Conservation (phyloP, 2,797 vertebrate species). For the Enteromius thamalakanensis region DNA sequence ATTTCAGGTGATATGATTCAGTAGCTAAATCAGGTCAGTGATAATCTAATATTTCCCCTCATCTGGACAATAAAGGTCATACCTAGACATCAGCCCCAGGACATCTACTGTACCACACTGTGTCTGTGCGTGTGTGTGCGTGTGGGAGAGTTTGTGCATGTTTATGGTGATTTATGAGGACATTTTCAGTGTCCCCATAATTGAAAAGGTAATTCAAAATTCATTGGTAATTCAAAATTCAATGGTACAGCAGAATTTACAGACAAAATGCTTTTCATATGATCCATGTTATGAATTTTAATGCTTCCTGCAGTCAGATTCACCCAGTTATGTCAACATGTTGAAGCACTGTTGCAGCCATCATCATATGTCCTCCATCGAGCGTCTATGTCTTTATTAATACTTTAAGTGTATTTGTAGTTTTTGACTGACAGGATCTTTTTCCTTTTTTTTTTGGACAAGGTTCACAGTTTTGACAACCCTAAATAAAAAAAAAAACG, state of each 20-base stretch:
- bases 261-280: background rate
- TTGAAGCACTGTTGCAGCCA: background rate
- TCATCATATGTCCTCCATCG: background rate
- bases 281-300: conserved; percentile 10
- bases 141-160: too few species aligned
- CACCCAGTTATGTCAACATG: conserved; percentile 20
- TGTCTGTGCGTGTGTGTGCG: background rate
- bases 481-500: background rate
- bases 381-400: background rate
- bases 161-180: too few species aligned
- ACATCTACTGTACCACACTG: conserved; percentile 22
- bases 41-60: conserved; percentile 45
- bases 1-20: conserved; percentile 46
- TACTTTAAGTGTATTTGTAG: background rate
- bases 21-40: conserved; percentile 43
- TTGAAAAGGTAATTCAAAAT: too few species aligned
- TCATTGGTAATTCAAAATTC: too few species aligned
- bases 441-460: background rate
- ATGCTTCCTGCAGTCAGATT: conserved; percentile 7
- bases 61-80: conserved; percentile 43
- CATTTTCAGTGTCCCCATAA: too few species aligned
- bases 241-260: background rate
- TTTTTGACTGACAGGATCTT: conserved; percentile 22
- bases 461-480: background rate
- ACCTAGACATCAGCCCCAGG: conserved; percentile 39